These are phyloP conservation scores for Cheilosia pagana DNA, from an alignment of 2,888 invertebrate species.

Conservation along the genomic window DNA sequence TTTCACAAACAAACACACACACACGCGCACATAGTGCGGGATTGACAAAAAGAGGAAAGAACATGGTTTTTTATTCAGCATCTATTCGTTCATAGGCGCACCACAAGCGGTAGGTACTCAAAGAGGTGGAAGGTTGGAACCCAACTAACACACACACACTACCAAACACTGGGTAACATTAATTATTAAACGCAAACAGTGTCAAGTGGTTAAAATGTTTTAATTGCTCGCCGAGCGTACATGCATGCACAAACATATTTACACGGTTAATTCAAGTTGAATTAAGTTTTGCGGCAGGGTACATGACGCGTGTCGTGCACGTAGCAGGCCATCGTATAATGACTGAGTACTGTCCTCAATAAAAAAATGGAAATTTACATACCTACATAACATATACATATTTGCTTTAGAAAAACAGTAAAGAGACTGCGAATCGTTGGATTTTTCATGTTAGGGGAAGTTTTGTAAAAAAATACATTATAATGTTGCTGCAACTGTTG, in stretches of 20 bases:
- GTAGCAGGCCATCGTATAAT: conserved; percentile 41
- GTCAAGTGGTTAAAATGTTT: conserved; percentile 75
- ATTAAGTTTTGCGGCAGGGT: conserved; percentile 67
- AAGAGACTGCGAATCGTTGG: too few relatives aligned
- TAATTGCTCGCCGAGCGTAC: conserved; percentile 70
- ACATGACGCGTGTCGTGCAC: conserved; percentile 12
- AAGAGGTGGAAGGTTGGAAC: conserved; percentile 61
- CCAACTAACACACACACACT: conserved; percentile 14
- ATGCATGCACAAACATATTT: conserved; percentile 73
- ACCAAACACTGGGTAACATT: conserved; percentile 42
- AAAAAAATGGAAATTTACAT: conserved; percentile 1
- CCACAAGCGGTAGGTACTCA: conserved; percentile 48
- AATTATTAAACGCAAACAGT: conserved; percentile 73
- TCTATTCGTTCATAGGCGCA: conserved; percentile 54
- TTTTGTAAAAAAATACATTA: too few relatives aligned
- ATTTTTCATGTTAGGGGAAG: too few relatives aligned
- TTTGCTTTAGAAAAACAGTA: too few relatives aligned
- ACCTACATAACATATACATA: too few relatives aligned
- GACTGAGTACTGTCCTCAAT: conserved; percentile 22
- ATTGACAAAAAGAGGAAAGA: conserved; percentile 14
- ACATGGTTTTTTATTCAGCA: conserved; percentile 35
- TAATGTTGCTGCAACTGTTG: too few relatives aligned
- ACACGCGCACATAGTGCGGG: background rate
- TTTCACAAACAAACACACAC: background rate
- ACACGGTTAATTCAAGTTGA: conserved; percentile 74